Percentiles rank a stretch among this genome's conserved stretches.
phyloP scores from a whole-genome alignment of 2,797 vertebrate species.

The Spea hammondii region DNA sequence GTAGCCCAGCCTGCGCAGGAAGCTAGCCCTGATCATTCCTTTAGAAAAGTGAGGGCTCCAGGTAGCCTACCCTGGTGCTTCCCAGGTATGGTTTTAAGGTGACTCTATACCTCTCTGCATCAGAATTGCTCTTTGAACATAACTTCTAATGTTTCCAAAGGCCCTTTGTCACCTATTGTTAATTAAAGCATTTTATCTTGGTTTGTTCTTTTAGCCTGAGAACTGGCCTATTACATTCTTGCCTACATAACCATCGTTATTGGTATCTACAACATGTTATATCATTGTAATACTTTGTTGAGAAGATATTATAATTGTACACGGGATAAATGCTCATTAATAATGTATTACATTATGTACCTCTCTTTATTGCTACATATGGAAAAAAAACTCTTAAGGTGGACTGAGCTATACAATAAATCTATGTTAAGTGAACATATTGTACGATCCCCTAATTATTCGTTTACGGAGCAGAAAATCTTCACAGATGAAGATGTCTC shows the following conservation, averaged over 20 bases:
- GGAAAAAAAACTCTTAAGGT: background rate
- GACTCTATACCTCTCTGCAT: no score
- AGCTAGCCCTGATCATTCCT: no score
- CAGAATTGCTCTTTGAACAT: background rate
- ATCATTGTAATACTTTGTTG: background rate
- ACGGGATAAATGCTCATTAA: background rate
- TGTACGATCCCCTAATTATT: background rate
- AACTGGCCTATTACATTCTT: no score
- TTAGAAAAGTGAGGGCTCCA: no score
- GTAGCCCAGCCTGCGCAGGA: no score
- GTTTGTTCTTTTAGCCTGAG: no score
- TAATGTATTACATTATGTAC: background rate
- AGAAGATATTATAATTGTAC: background rate
- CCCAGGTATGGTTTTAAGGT: no score
- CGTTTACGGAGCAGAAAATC: background rate
- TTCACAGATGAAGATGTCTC: background rate
- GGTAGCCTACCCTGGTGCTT: no score
- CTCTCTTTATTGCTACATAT: constrained; percentile 15
- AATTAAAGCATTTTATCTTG: no score
- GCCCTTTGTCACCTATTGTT: no score
- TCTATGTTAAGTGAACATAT: background rate
- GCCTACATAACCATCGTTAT: no score
- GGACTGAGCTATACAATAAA: background rate
- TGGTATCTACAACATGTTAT: no score
- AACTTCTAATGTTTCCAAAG: background rate